phyloP scores from a whole-genome alignment of 2,113 vertebrate genomes.

The Saccopteryx bilineata region DNA sequence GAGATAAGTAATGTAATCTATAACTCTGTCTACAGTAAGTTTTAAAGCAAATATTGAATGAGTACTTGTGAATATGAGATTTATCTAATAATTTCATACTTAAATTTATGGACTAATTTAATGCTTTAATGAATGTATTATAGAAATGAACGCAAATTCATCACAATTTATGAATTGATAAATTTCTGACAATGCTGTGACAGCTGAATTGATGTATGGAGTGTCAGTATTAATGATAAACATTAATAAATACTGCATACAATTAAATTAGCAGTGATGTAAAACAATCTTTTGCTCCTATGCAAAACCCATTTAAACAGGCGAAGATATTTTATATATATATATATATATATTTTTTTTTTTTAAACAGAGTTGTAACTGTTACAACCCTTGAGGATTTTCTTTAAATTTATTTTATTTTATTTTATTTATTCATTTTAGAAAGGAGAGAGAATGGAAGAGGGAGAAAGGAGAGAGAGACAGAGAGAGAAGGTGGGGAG shows the following conservation, averaged over 20 bases:
- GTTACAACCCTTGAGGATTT: too few species aligned
- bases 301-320: background rate
- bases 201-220: slow-evolving; percentile 62
- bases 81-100: slow-evolving; percentile 44
- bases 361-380: too few species aligned
- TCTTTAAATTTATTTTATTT: too few species aligned
- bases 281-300: slow-evolving; percentile 11
- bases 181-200: slow-evolving; percentile 59
- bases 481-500: too few species aligned
- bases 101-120: slow-evolving; percentile 39
- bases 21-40: background rate
- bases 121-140: slow-evolving; percentile 30
- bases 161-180: slow-evolving; percentile 38
- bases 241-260: slow-evolving; percentile 56
- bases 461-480: too few species aligned
- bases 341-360: too few species aligned
- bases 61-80: background rate
- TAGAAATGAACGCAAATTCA: slow-evolving; percentile 46
- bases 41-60: background rate
- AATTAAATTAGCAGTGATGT: slow-evolving; percentile 60
- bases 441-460: too few species aligned
- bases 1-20: background rate
- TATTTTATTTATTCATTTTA: too few species aligned
- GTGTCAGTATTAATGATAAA: slow-evolving; percentile 53
- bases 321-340: background rate